These are phyloP conservation scores for Agonum fuliginosum DNA, from an alignment of 2,888 invertebrate genomes.

Conservation along the genomic window DNA sequence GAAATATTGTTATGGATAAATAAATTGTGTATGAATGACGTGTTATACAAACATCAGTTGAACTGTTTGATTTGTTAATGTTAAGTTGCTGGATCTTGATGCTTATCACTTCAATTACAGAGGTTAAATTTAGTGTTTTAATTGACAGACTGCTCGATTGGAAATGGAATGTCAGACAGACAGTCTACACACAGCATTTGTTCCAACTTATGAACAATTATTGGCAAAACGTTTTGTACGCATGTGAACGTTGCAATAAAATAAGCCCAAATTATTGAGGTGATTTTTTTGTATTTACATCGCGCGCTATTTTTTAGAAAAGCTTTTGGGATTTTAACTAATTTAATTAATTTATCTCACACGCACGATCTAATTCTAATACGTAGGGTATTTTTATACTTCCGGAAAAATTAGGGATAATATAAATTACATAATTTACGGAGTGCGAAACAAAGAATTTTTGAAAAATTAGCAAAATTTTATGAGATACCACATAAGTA, in stretches of 20 bases:
- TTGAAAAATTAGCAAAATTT: too few relatives aligned
- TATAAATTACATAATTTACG: too few relatives aligned
- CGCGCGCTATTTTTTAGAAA: not conserved
- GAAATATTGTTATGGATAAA: not conserved
- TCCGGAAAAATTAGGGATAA: too few relatives aligned
- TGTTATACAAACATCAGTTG: constrained; percentile 8
- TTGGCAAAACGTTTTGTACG: constrained; percentile 6
- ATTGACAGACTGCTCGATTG: constrained; percentile 22
- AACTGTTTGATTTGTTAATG: constrained; percentile 8
- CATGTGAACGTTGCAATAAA: not conserved
- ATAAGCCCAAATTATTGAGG: not conserved
- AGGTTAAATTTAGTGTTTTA: constrained; percentile 30
- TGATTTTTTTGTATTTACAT: not conserved
- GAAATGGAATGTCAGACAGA: constrained; percentile 2
- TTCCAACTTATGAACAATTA: constrained; percentile 16
- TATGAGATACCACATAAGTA: too few relatives aligned
- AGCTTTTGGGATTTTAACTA: too few relatives aligned
- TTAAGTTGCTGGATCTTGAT: constrained; percentile 16
- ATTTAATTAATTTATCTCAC: too few relatives aligned
- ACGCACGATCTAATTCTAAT: too few relatives aligned
- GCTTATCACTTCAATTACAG: constrained; percentile 14
- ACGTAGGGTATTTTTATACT: too few relatives aligned
- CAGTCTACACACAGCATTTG: constrained; percentile 12
- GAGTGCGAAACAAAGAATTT: too few relatives aligned
- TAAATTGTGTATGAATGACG: constrained; percentile 2